These are phyloP conservation scores for Caranx ignobilis DNA, from an alignment of 2,113 vertebrate genomes.

Conservation along the genomic window DNA sequence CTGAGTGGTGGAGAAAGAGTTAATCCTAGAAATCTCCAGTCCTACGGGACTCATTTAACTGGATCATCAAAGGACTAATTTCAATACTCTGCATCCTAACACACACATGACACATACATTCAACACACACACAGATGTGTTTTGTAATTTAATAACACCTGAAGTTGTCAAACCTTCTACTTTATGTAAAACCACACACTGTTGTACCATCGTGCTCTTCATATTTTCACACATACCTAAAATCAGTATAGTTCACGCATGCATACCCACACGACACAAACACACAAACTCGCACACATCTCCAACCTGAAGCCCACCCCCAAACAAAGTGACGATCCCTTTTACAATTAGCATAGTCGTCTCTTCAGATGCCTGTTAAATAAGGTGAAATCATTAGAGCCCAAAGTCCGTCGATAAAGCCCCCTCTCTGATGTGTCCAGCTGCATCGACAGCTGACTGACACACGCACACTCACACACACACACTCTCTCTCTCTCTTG, in stretches of 20 bases:
- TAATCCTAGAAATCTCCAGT: slow-evolving; percentile 80
- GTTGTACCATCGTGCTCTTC: not conserved
- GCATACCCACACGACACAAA: not conserved
- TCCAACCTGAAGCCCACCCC: slow-evolving; percentile 48
- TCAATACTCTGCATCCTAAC: slow-evolving; percentile 63
- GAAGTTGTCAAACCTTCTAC: not conserved
- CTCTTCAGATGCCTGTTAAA: slow-evolving; percentile 96
- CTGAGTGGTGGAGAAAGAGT: slow-evolving; percentile 66
- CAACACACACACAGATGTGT: not conserved
- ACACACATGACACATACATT: slow-evolving; percentile 44
- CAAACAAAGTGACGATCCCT: slow-evolving; percentile 84
- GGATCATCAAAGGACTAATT: slow-evolving; percentile 90
- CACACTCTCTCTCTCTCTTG: slow-evolving; percentile 29
- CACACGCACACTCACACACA: slow-evolving; percentile 41
- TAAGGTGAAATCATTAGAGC: slow-evolving; percentile 96
- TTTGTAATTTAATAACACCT: not conserved
- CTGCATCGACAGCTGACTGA: slow-evolving; percentile 89
- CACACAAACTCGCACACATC: slow-evolving; percentile 25
- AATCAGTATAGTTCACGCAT: slow-evolving; percentile 26
- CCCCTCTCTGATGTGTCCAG: slow-evolving; percentile 93
- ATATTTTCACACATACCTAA: not conserved
- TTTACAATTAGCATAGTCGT: slow-evolving; percentile 96
- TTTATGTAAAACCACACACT: slow-evolving; percentile 8
- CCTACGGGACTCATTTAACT: slow-evolving; percentile 83
- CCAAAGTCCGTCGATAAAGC: slow-evolving; percentile 93